Percentiles rank a stretch among this genome's conserved stretches.
These are phyloP conservation scores for Sylvilagus bachmani DNA, from an alignment of 2,113 vertebrate species.

Conservation along the genomic window DNA sequence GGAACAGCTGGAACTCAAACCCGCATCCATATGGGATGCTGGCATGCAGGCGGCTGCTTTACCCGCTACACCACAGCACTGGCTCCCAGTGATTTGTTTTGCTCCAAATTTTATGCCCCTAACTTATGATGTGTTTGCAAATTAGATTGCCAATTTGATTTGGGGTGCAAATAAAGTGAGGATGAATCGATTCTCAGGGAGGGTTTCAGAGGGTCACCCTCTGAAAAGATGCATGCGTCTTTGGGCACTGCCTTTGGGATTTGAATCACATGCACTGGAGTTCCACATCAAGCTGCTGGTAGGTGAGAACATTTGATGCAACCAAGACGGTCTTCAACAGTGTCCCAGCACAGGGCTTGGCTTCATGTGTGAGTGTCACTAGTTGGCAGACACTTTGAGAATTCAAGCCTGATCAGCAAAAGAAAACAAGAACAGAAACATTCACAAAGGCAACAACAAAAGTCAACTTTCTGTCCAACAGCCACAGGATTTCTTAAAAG, in stretches of 20 bases:
- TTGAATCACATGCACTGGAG: background rate
- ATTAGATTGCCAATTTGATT: background rate
- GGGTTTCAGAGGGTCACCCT: background rate
- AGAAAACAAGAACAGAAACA: background rate
- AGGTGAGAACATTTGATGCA: background rate
- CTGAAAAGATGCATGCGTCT: background rate
- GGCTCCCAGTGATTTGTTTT: too few species aligned
- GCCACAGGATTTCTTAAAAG: conserved; percentile 78
- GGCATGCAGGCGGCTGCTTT: too few species aligned
- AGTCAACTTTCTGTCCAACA: conserved; percentile 72
- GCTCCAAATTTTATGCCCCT: background rate
- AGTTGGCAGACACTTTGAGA: background rate
- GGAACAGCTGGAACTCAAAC: too few species aligned
- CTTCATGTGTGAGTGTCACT: background rate
- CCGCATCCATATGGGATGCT: too few species aligned
- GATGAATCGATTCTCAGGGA: background rate
- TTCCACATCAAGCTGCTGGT: background rate
- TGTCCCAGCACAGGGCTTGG: background rate
- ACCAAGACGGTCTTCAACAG: background rate
- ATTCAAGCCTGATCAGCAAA: background rate
- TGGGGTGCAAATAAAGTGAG: background rate
- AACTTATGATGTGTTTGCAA: background rate
- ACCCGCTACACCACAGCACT: too few species aligned
- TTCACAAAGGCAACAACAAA: conserved; percentile 28
- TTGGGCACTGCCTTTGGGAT: background rate